Base-by-base conservation (phyloP, 2,797 vertebrate species). In the Anolis apletophallus region DNA sequence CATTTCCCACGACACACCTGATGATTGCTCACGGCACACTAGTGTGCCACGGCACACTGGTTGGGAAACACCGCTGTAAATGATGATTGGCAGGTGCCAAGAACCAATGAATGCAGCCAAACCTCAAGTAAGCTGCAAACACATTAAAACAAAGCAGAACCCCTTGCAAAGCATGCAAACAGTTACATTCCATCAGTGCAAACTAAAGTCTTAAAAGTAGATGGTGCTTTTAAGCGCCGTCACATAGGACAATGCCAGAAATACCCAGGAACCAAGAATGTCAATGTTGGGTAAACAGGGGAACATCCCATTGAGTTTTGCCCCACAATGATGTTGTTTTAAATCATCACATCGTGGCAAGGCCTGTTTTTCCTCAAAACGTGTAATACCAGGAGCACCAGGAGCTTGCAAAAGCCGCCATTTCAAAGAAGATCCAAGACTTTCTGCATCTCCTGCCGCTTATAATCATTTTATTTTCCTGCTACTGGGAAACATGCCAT, bases 401-500 rank as follows among this genome's bases (percentile, higher is more conserved):
- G 46, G 90, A 80, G 88, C 85, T 94, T 88, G 54, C 81, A 7
- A 36, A 74, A 72, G 86, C 83, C 80, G 59, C 87, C 77, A 68
- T 72, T 80, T 78, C 40, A 79, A 52, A 72, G 55, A 81, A 55
- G 88, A 77, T 26, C 73, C 75, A 81, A 88, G 88, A 78, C 16
- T 81, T 21, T 14, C 11, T 69, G 36, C 23, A 19, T 89, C 83
- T 92, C 90, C 71, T 91, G 93, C 91, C 91, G 88, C 93, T 88
- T 92, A 87, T 92, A 90, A 89, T 50, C 91, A 50, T 93, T 93
- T 95, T 96, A 94, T 95, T 95, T 96, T 96, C 90, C 89, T 94
- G 87, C 91, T 92, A 86, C 87, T 93, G 93, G 87, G 91, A 95
- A 94, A 95, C 89, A 90, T 84, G 87, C 77, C 93, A 17, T 96